Percentiles rank a stretch among this genome's conserved stretches.
These are phyloP conservation scores for Pangasianodon hypophthalmus DNA, from an alignment of 2,113 vertebrate genomes.

Conservation along the genomic window DNA sequence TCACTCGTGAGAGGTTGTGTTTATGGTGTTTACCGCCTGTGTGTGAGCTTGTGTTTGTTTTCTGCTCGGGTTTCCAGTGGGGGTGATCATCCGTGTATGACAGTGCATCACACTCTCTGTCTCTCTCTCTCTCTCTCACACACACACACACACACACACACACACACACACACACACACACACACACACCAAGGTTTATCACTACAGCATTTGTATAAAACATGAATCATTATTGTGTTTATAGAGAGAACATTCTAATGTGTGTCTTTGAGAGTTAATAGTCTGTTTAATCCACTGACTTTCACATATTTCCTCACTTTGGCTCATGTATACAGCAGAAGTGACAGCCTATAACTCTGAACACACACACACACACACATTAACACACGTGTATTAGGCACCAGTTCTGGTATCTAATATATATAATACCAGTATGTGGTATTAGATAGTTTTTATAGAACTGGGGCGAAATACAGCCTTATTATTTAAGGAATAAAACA, in stretches of 20 bases:
- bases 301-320: background rate
- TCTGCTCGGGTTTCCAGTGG: background rate
- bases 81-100: background rate
- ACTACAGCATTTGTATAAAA: background rate
- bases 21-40: background rate
- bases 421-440: no score
- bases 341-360: slow-evolving; percentile 2
- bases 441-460: background rate
- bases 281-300: slow-evolving; percentile 22
- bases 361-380: background rate
- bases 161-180: slow-evolving; percentile 5
- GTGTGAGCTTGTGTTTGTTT: slow-evolving; percentile 48
- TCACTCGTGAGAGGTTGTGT: background rate
- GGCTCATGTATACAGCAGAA: background rate
- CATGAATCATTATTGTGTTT: slow-evolving; percentile 20
- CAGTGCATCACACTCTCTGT: background rate
- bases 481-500: background rate
- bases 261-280: background rate
- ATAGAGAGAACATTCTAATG: background rate
- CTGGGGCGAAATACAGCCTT: no score
- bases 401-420: background rate
- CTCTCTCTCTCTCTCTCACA: background rate
- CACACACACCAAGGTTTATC: background rate
- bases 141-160: background rate
- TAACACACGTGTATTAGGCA: background rate